phyloP scores from a whole-genome alignment of 2,113 vertebrate genomes.

The Campylomormyrus tamandua region DNA sequence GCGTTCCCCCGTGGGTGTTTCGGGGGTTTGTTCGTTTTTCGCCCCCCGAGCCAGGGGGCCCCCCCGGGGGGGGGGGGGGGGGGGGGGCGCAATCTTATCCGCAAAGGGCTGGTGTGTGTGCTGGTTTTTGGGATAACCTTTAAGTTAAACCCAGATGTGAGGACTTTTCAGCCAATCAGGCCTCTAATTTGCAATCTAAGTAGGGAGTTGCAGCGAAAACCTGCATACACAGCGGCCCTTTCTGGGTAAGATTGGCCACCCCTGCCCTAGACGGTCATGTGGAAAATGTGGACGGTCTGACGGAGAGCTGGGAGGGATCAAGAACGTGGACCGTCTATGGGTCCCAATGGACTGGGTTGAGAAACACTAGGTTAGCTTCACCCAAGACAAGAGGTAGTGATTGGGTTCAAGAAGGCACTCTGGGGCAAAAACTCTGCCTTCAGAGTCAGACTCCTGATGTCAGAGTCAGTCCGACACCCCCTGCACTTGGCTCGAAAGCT shows the following conservation, averaged over 20 bases:
- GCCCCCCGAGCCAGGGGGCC: no score
- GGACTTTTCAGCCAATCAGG: no score
- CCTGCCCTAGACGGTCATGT: background rate
- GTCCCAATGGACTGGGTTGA: background rate
- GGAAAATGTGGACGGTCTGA: background rate
- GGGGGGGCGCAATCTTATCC: no score
- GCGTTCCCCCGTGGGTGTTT: no score
- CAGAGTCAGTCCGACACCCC: background rate
- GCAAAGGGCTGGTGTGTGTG: no score
- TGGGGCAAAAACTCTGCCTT: background rate
- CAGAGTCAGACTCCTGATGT: background rate
- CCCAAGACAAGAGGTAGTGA: slow-evolving; percentile 30
- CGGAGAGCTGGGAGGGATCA: background rate
- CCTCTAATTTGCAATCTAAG: no score
- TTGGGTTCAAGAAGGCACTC: slow-evolving; percentile 10
- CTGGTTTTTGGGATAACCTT: no score
- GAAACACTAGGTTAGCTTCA: background rate
- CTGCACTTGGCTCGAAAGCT: slow-evolving; percentile 5
- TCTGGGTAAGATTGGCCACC: no score
- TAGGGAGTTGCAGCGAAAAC: no score
- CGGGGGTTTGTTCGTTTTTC: no score
- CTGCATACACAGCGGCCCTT: no score
- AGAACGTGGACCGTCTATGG: background rate
- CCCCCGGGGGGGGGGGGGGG: slow-evolving; percentile 38
- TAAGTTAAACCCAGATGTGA: no score